These are phyloP conservation scores for Microtus obscurus DNA, from an alignment of 2,797 vertebrate species.

Conservation along the genomic window DNA sequence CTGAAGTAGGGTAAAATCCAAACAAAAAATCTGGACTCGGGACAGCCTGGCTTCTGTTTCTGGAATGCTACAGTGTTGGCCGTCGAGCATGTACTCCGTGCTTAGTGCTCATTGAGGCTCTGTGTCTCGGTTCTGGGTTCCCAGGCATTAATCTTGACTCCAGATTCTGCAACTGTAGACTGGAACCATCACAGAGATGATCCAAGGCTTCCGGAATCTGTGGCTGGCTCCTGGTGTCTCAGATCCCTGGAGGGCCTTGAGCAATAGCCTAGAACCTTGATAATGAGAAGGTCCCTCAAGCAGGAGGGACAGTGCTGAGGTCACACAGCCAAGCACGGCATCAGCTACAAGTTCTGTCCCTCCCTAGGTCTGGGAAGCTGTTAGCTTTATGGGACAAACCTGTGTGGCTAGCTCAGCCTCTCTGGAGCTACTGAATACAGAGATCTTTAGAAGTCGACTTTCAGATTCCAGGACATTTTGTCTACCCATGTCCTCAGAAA, in stretches of 20 bases:
- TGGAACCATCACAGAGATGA: too few relatives aligned
- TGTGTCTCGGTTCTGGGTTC: not conserved
- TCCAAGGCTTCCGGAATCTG: constrained; percentile 21
- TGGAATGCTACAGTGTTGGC: too few relatives aligned
- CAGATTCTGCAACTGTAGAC: not conserved
- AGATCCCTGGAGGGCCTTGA: not conserved
- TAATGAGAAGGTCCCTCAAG: not conserved
- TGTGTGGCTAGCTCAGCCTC: not conserved
- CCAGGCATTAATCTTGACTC: not conserved
- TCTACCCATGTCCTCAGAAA: not conserved
- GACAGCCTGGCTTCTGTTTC: not conserved
- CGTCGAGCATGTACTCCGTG: not conserved
- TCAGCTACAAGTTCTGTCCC: not conserved
- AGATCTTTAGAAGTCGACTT: not conserved
- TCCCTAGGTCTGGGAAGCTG: not conserved
- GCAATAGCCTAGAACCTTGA: not conserved
- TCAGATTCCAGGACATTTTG: not conserved
- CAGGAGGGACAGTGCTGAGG: not conserved
- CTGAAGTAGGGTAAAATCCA: not conserved
- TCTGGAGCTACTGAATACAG: not conserved
- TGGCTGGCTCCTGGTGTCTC: not conserved
- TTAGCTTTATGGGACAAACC: not conserved
- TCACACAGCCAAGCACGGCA: not conserved
- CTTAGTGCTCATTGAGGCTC: not conserved
- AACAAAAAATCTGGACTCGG: not conserved